Conservation (phyloP, 1,140 invertebrate species). For the Proales similis region DNA sequence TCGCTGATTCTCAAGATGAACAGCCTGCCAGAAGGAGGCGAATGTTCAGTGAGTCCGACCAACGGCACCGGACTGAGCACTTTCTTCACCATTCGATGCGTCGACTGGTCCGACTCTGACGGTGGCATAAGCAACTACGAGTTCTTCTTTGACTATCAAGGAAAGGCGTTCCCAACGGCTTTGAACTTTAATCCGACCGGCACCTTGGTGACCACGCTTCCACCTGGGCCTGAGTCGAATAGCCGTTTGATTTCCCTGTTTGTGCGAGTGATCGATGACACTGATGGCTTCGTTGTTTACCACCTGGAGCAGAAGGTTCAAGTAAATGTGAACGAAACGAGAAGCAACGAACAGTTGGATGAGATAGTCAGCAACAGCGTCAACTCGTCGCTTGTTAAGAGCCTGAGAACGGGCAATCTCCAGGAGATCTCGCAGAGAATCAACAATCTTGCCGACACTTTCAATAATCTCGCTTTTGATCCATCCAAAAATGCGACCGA, state of each 20-base stretch:
- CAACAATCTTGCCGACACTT: background rate
- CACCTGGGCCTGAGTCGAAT: slow-evolving; percentile 7
- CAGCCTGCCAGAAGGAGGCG: slow-evolving; percentile 1
- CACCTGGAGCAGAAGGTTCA: too few relatives aligned
- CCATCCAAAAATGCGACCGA: too few relatives aligned
- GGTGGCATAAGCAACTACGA: slow-evolving; percentile 10
- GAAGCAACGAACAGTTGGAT: too few relatives aligned
- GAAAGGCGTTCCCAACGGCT: slow-evolving; percentile 7
- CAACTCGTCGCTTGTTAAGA: too few relatives aligned
- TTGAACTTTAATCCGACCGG: background rate
- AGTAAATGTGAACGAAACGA: too few relatives aligned
- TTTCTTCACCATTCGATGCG: slow-evolving; percentile 6
- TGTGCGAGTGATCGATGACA: slow-evolving; percentile 12
- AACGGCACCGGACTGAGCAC: background rate
- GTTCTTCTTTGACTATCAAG: background rate
- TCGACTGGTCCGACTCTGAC: slow-evolving; percentile 15
- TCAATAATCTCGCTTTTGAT: too few relatives aligned
- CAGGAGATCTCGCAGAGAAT: background rate
- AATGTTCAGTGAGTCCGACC: background rate
- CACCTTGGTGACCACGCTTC: background rate
- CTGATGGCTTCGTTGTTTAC: slow-evolving; percentile 6
- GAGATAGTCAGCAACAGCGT: too few relatives aligned
- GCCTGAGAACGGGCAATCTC: too few relatives aligned
- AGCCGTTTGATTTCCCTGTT: background rate
- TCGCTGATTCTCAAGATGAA: slow-evolving; percentile 7